Evolutionary conservation across 2,113 vertebrate species (phyloP).

Genomic region (Isurus oxyrinchus): DNA sequence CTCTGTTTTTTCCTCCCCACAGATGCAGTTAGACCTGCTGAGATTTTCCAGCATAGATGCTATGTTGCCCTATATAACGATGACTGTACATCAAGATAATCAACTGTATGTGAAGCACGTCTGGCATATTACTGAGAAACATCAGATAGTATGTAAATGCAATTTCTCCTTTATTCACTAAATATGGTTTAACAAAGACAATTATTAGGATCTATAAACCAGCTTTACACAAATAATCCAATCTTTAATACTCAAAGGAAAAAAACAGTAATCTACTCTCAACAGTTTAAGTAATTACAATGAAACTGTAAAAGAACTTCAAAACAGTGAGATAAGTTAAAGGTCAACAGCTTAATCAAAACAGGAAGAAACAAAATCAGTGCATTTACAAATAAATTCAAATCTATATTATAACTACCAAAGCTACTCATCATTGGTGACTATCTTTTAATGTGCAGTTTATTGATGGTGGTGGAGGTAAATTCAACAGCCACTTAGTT

Average conservation of each 20-base stretch:
- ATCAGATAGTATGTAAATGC: no score
- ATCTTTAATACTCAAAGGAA: background rate
- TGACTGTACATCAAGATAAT: no score
- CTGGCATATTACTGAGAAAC: no score
- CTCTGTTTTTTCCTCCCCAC: no score
- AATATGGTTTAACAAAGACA: no score
- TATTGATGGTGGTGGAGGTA: background rate
- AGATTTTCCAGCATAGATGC: no score
- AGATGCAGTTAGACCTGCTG: no score
- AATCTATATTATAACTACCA: background rate
- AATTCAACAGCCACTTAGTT: background rate
- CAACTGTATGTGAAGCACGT: no score
- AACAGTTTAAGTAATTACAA: background rate
- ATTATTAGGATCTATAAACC: no score
- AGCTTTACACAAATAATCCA: no score
- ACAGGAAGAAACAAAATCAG: background rate
- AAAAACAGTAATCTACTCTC: background rate
- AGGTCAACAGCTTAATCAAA: background rate
- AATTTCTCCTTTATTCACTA: no score
- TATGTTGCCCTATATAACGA: no score
- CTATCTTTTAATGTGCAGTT: background rate
- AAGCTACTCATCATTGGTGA: background rate
- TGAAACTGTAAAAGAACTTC: background rate
- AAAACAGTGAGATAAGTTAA: background rate
- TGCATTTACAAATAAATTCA: background rate